phyloP scores from a whole-genome alignment of 2,888 invertebrate species.

The Sminthurinus aureus region DNA sequence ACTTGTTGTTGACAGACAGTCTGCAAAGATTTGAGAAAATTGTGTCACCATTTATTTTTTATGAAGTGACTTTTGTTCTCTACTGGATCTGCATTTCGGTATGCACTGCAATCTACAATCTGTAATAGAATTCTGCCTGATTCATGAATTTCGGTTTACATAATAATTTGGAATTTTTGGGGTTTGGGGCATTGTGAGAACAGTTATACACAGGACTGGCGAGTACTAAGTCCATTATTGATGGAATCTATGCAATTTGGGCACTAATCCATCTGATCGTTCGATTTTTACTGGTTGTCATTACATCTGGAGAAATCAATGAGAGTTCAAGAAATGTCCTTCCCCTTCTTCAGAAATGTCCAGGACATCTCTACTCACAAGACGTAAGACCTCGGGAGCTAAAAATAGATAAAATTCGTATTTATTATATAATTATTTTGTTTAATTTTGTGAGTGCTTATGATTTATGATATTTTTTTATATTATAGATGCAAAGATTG shows the following conservation, averaged over 20 bases:
- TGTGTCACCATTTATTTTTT: not conserved
- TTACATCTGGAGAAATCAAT: not conserved
- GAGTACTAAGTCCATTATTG: not conserved
- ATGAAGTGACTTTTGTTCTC: not conserved
- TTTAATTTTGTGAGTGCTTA: no score
- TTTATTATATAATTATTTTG: no score
- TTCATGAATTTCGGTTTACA: no score
- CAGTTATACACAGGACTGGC: not conserved
- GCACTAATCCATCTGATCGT: not conserved
- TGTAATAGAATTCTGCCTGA: no score
- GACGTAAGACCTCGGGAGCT: not conserved
- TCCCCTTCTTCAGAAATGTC: not conserved
- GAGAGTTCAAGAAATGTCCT: not conserved
- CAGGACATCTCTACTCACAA: not conserved
- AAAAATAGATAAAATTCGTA: no score
- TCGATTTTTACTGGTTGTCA: not conserved
- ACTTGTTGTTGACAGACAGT: not conserved
- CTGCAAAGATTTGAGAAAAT: not conserved
- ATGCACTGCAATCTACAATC: no score
- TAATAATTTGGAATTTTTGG: not conserved
- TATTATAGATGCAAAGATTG: not conserved
- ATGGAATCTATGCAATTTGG: not conserved
- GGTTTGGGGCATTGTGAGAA: not conserved
- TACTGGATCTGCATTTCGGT: slow-evolving; percentile 8
- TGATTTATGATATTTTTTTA: not conserved